phyloP scores from a whole-genome alignment of 1,140 invertebrate species.

The Mycetomoellerius zeteki region DNA sequence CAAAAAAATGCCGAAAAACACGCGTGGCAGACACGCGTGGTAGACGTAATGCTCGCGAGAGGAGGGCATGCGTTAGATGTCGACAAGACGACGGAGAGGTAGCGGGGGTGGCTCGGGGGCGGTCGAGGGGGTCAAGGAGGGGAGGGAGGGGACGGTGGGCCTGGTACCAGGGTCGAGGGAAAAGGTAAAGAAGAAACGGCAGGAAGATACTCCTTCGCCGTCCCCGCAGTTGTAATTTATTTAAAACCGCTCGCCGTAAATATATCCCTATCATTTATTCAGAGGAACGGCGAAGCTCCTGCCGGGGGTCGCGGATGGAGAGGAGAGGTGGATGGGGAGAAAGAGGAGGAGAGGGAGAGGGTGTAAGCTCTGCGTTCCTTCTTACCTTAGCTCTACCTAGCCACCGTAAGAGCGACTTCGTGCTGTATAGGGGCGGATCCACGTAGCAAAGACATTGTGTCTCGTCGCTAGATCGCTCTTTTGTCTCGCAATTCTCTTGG shows the following conservation, averaged over 20 bases:
- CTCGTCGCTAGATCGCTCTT: conserved; percentile 33
- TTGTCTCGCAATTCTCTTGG: conserved; percentile 27
- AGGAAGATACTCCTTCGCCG: conserved; percentile 81
- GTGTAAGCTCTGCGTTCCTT: conserved; percentile 80
- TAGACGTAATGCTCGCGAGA: conserved; percentile 15
- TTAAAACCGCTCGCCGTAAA: conserved; percentile 87
- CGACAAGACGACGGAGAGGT: conserved; percentile 64
- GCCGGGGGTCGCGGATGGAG: conserved; percentile 49
- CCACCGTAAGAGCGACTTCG: conserved; percentile 53
- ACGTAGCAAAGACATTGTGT: conserved; percentile 39
- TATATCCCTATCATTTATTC: conserved; percentile 87
- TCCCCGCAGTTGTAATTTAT: conserved; percentile 87
- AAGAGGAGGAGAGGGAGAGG: conserved; percentile 31
- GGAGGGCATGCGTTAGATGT: conserved; percentile 39
- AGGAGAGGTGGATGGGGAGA: not conserved
- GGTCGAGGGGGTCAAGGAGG: not conserved
- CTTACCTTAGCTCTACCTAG: conserved; percentile 64
- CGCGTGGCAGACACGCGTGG: conserved; percentile 62
- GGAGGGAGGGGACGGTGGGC: conserved; percentile 62
- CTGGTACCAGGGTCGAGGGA: conserved; percentile 63
- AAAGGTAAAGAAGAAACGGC: conserved; percentile 69
- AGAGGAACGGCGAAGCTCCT: conserved; percentile 79
- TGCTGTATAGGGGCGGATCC: conserved; percentile 47
- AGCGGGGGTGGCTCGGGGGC: not conserved
- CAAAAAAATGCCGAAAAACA: conserved; percentile 65